These are phyloP conservation scores for Tupiocoris notatus DNA, from an alignment of 2,888 invertebrate species.

Conservation along the genomic window DNA sequence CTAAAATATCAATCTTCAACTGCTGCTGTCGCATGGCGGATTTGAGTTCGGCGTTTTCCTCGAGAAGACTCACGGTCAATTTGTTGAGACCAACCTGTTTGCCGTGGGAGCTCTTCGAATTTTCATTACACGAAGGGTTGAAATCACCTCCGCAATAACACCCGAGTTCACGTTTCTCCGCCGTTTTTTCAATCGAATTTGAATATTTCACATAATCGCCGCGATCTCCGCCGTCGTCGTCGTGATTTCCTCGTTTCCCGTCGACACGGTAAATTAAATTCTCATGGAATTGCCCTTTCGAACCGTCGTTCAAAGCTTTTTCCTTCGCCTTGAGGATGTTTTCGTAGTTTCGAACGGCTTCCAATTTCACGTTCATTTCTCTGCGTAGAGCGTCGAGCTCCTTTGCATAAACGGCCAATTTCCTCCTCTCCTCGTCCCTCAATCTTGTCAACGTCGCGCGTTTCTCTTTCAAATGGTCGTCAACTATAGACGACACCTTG, in stretches of 20 bases:
- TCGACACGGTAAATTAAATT: constrained; percentile 1
- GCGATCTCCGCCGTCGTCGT: background rate
- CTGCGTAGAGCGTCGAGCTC: constrained; percentile 8
- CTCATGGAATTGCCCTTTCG: background rate
- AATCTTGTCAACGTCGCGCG: background rate
- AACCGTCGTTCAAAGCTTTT: background rate
- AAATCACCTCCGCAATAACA: background rate
- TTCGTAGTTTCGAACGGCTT: constrained; percentile 21
- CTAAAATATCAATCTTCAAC: constrained; percentile 16
- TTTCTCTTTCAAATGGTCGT: constrained; percentile 5
- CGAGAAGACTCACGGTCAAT: background rate
- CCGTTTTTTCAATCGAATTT: background rate
- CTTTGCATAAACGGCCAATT: constrained; percentile 24
- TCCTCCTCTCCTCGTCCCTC: constrained; percentile 19
- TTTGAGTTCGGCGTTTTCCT: constrained; percentile 17
- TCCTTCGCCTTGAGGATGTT: constrained; percentile 6
- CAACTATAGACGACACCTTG: background rate
- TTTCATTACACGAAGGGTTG: background rate
- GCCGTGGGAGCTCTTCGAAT: background rate
- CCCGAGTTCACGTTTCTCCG: background rate
- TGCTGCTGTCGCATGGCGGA: constrained; percentile 4
- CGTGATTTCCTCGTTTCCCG: background rate
- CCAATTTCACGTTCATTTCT: constrained; percentile 23
- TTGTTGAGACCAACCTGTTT: background rate
- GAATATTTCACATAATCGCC: background rate